Base-by-base conservation (phyloP, 2,113 vertebrate genomes). In the Austrofundulus limnaeus region DNA sequence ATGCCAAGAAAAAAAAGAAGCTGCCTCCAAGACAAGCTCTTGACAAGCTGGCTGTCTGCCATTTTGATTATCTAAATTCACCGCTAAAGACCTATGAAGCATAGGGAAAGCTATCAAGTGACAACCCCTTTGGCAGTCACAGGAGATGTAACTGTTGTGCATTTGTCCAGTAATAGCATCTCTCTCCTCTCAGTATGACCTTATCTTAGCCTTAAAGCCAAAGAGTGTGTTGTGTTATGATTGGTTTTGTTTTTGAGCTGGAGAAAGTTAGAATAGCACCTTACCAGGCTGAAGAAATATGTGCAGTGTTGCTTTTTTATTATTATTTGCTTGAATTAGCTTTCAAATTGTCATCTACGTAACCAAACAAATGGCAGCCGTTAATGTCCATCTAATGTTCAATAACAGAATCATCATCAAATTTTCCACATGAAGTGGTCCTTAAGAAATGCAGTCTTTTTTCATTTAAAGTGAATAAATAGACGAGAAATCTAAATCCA, bases 21-120 rank as follows among this genome's bases (percentile, higher is more conserved):
- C 75, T 61, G 57, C 31, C 64, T 77, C 69, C 31, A 54, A 78
- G 63, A 82, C 70, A 56, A 75, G 74, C 43, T 69, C 80, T 83
- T 85, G 85, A 86, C 75, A 82, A 78, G 66, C 82, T 86, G 87
- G 87, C 77, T 16, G 37, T 53, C 47, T 65, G 86, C 87, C 85
- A 87, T 82, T 85, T 85, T 81, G 81, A 89, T 88, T 75, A 87
- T 85, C 77, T 83, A 85, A 85, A 86, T 81, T 84, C 81, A 81
- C 61, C 2, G 12, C 83, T 83, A 83, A 88, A 81, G 84, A 82
- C 77, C 83, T 62, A 81, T 80, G 65, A 86, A 83, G 87, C 78
- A 77, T 72, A 63, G 74, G 66, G 42, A 56, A 84, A 84, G 69
- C 67, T 73, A 78, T 77, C 34, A 79, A 70, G 38, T 25, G 31